Evolutionary conservation across 2,113 vertebrate genomes (phyloP).

Genomic region (Castor canadensis): DNA sequence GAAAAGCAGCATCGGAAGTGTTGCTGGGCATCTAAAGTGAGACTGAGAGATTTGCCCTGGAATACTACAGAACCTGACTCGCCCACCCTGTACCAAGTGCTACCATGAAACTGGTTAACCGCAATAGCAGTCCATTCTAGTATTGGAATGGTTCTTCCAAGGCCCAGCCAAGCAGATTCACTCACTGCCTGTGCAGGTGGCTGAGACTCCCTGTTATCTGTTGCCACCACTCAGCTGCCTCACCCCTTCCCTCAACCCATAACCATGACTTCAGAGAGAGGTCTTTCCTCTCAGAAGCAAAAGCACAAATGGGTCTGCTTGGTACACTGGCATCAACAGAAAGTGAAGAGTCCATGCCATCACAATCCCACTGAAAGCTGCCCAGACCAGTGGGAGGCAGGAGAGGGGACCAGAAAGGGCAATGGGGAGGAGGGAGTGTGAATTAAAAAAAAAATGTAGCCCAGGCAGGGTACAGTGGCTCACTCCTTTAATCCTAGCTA

Average conservation of each 20-base stretch:
- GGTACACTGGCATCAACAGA: fast-evolving
- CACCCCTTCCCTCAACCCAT: neutral
- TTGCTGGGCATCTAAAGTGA: neutral
- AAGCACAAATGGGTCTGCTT: neutral
- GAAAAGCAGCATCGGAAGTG: neutral
- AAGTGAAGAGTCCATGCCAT: neutral
- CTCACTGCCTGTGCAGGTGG: no score
- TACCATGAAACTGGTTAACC: neutral
- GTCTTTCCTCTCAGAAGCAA: neutral
- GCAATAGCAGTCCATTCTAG: neutral
- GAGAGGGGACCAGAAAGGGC: neutral
- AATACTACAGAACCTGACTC: neutral
- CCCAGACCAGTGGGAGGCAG: no score
- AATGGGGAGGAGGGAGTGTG: neutral
- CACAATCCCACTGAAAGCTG: neutral
- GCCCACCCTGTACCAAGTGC: no score
- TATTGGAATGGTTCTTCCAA: neutral
- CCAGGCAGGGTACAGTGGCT: no score
- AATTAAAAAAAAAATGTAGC: no score
- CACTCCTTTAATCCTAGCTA: no score
- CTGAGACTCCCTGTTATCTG: neutral
- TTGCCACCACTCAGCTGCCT: neutral
- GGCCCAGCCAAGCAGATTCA: neutral
- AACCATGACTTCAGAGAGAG: neutral
- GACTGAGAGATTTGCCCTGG: no score